Base-by-base conservation (phyloP, 2,797 vertebrate species). In the Kryptolebias ocellatus region DNA sequence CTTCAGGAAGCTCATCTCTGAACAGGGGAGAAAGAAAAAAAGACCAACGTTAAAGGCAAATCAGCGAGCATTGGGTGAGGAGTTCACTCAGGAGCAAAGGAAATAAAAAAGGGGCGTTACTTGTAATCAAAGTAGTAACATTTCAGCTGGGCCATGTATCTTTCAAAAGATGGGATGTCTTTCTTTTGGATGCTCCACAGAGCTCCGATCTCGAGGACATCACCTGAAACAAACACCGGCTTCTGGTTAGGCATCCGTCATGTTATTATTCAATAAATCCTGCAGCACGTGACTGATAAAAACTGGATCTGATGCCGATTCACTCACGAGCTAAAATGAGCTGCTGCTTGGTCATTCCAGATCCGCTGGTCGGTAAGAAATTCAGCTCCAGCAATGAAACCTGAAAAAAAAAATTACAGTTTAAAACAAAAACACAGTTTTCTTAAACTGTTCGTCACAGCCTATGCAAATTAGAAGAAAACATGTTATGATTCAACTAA, bases 91-190 rank as follows among this genome's bases (percentile, higher is more conserved):
- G 20, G 18, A 2, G 6, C 1, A 46, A 2, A 2, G 45, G 28
- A 58, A 10, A 46, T 0, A 1, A 55, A 70, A 14, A 16, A 42
- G 24, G 2, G 42, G 20, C 56, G 78, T 94, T 94, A 98, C 97
- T 96, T 97, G 93, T 98, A 98, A 83, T 98, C 96, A 78, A 98
- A 98, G 88, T 98, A 98, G 89, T 98, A 98, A 84, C 97, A 98
- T 77, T 98, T 98, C 16, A 98, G 94, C 80, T 98, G 97, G 1
- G 96, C 96, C 96, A 98, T 98, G 86, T 98, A 98, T 89, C 96
- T 90, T 85, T 98, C 96, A 74, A 96, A 98, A 45, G 96, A 95
- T 0, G 96, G 96, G 83, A 98, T 98, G 89, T 98, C 96, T 79
- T 98, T 98, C 87, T 96, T 95, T 10, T 96, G 90, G 85, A 98